Base-by-base conservation (phyloP, 2,888 invertebrate species). In the Cephus rjabovi region DNA sequence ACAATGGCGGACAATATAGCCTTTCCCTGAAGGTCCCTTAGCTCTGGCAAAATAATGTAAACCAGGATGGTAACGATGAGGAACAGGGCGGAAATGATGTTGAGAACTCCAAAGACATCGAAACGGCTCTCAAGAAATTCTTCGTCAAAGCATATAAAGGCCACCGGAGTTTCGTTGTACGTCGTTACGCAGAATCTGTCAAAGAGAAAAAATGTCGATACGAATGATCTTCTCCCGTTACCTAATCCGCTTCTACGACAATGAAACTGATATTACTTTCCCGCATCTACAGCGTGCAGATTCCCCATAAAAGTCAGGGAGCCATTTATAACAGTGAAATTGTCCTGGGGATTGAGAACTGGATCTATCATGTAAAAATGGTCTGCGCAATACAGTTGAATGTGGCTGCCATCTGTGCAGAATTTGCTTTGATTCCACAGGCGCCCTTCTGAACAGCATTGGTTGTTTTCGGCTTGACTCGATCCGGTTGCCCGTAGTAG, bases 1-100 rank as follows among this genome's bases (percentile, higher is more conserved):
- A 93, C 88, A 81, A 95, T 93, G 87, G 94, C 93, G 81, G 94
- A 93, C 91, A 95, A 93, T 87, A 95, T 94, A 83, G 95, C 94
- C 84, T 94, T 92, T 69, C 95, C 95, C 92, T 95, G 94, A 30
- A 95, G 91, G 79, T 94, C 94, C 76, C 95, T 92, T 86, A 95
- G 89, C 87, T 94, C 93, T 11, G 95, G 95, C 34, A 95, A 89
- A 75, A 93, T 92, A 73, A 92, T 87, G 88, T 95, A 96, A 4
- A 95, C 93, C 0, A 92, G 88, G 40, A 95, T 91, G 0, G 95
- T 95, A 12, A 93, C 86, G 12, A 93, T 84, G 0, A 95, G 91
- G 85, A 95, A 95, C 34, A 93, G 84, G 0, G 94, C 93, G 0
- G 95, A 94, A n/a, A 93, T 89, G 3, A 93, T 90, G 77, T 86